Percentiles rank a stretch among this genome's conserved stretches.
Evolutionary conservation across 1,140 invertebrate species (phyloP).

Genomic region (Condylostylus longicornis): DNA sequence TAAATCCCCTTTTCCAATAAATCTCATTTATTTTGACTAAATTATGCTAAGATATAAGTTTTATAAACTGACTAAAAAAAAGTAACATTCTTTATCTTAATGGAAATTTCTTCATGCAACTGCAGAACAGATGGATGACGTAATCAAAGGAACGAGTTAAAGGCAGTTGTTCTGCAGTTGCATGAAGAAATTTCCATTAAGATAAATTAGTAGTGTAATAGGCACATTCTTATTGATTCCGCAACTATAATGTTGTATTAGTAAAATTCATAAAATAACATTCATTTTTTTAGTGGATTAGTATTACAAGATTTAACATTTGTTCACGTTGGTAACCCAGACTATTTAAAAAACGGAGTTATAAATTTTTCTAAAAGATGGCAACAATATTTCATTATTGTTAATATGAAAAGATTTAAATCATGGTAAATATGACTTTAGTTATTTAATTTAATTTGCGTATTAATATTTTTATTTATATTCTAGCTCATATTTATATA

Average conservation of each 20-base stretch:
- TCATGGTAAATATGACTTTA: constrained; percentile 55
- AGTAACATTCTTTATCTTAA: no score
- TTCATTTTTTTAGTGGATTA: constrained; percentile 60
- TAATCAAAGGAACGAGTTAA: no score
- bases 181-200: no score
- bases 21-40: no score
- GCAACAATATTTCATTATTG: constrained; percentile 95
- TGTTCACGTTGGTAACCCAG: constrained; percentile 92
- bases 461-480: background rate
- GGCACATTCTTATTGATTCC: no score
- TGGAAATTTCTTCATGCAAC: no score
- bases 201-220: no score
- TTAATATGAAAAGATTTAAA: constrained; percentile 93
- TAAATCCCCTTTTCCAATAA: no score
- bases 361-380: constrained; percentile 96
- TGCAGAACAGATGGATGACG: no score
- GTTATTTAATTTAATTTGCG: background rate
- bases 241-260: background rate
- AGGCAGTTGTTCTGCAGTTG: no score
- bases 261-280: background rate
- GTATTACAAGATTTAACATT: constrained; percentile 98
- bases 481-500: constrained; percentile 59
- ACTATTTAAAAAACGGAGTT: constrained; percentile 69
- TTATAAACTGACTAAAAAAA: no score
- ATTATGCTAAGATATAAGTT: no score